Evolutionary conservation across 2,113 vertebrate species (phyloP).

Genomic region (Lathamus discolor): DNA sequence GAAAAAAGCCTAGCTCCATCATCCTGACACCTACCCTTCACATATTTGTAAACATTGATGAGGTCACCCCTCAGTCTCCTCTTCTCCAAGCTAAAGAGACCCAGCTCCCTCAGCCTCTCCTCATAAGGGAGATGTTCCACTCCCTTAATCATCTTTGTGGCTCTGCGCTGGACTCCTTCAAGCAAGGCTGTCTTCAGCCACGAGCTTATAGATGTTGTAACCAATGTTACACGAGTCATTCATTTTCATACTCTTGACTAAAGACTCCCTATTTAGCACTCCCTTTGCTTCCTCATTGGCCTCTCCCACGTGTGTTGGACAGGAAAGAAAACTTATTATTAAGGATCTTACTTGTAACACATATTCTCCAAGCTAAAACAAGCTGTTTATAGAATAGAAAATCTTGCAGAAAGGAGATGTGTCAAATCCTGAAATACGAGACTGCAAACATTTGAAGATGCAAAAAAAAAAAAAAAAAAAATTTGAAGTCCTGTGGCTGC

Average conservation of each 20-base stretch:
- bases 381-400: background rate
- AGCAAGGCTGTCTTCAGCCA: background rate
- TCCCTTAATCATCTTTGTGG: no score
- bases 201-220: background rate
- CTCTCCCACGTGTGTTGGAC: background rate
- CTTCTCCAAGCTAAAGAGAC: no score
- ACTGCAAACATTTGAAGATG: background rate
- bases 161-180: no score
- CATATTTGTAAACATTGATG: no score
- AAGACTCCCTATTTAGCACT: background rate
- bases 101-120: no score
- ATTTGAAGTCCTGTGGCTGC: background rate
- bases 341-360: background rate
- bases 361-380: background rate
- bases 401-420: background rate
- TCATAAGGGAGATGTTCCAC: no score
- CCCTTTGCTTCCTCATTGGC: background rate
- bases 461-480: background rate
- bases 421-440: background rate
- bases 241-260: background rate
- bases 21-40: no score
- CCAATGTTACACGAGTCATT: rapidly evolving
- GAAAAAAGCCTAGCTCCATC: no score
- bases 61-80: no score
- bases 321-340: background rate